Percentiles rank a stretch among this genome's conserved stretches.
Evolutionary conservation across 2,797 vertebrate species (phyloP).

Genomic region (Xenopus petersii): DNA sequence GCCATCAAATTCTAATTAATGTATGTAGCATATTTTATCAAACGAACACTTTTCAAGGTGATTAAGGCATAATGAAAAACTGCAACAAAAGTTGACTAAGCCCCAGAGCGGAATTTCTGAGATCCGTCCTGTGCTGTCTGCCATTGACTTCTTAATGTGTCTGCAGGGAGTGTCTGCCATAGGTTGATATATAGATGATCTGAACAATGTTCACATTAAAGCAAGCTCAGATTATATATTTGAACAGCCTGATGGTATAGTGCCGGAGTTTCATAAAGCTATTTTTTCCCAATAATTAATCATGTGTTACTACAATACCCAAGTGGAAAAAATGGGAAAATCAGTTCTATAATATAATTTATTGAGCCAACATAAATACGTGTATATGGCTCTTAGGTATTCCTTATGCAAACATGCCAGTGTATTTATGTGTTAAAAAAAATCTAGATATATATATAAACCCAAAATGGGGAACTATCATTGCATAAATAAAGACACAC

Average conservation of each 20-base stretch:
- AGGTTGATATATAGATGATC: background rate
- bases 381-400: background rate
- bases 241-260: background rate
- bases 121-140: background rate
- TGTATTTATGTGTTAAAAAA: no score
- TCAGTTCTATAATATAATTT: background rate
- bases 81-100: background rate
- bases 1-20: no score
- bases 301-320: background rate
- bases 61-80: background rate
- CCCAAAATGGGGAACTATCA: no score
- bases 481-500: no score
- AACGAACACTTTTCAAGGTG: background rate
- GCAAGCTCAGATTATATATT: background rate
- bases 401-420: background rate
- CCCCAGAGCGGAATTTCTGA: no score
- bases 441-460: no score
- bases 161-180: background rate
- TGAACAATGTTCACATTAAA: background rate
- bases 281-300: background rate
- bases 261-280: background rate
- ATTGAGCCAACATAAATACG: background rate
- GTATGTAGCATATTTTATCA: no score
- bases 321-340: background rate
- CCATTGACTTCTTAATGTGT: background rate